Conservation (phyloP, 1,140 invertebrate species). For the Ostrea denselamellosa region DNA sequence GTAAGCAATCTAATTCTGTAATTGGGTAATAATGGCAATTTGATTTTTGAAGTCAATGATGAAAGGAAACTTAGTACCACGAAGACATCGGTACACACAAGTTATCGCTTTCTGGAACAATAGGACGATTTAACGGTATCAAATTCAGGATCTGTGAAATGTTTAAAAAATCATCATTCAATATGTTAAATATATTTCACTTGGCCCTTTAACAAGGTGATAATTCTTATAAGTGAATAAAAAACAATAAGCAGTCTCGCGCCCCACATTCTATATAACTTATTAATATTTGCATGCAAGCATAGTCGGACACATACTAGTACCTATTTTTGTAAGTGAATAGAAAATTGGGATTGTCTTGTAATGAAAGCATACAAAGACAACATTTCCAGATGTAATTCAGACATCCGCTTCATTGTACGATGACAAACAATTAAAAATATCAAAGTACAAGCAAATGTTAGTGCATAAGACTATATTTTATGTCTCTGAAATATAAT, state of each 20-base stretch:
- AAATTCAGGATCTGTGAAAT: background rate
- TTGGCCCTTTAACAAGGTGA: background rate
- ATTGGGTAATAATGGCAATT: constrained; percentile 4
- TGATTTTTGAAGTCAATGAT: background rate
- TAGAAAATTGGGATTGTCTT: too few relatives aligned
- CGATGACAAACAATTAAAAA: too few relatives aligned
- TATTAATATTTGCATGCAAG: constrained; percentile 15
- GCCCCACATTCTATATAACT: background rate
- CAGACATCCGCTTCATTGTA: too few relatives aligned
- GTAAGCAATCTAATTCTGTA: background rate
- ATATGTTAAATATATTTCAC: constrained; percentile 10
- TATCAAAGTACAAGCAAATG: too few relatives aligned
- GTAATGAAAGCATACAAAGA: too few relatives aligned
- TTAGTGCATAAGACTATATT: too few relatives aligned
- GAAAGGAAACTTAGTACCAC: background rate
- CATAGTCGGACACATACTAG: background rate
- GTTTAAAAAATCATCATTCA: constrained; percentile 10
- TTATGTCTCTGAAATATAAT: too few relatives aligned
- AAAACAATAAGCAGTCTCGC: background rate
- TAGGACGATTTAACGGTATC: background rate
- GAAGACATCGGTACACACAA: background rate
- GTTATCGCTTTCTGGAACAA: background rate
- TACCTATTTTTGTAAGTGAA: too few relatives aligned
- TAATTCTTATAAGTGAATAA: background rate
- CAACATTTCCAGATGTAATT: too few relatives aligned